Conservation (phyloP, 2,797 vertebrate species). For the Danio albolineatus region DNA sequence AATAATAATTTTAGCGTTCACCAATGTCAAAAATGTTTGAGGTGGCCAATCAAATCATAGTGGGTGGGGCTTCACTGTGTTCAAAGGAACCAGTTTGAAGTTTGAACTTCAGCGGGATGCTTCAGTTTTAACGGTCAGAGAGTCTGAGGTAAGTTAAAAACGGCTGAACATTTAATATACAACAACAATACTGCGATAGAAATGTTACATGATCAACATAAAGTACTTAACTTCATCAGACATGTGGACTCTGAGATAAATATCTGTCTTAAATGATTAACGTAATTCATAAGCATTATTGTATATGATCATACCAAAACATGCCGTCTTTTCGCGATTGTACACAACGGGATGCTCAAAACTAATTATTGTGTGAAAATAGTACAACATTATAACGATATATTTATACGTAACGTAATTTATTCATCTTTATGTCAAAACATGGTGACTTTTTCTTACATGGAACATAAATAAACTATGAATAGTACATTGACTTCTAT, state of each 20-base stretch:
- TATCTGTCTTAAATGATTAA: background rate
- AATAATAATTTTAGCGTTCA: background rate
- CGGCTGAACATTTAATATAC: background rate
- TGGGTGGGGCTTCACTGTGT: background rate
- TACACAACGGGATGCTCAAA: too few species aligned
- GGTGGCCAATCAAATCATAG: slow-evolving; percentile 2
- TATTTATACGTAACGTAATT: too few species aligned
- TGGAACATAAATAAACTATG: too few species aligned
- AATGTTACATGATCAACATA: background rate
- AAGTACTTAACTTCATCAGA: background rate
- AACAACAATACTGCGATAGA: background rate
- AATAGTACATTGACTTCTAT: too few species aligned
- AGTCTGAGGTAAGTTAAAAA: background rate
- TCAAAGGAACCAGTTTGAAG: background rate
- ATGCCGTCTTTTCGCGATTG: background rate
- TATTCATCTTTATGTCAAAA: too few species aligned
- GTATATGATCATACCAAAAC: background rate
- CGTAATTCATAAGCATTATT: background rate
- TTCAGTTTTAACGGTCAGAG: background rate
- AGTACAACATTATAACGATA: too few species aligned
- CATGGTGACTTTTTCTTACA: too few species aligned
- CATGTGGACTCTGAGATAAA: too few species aligned
- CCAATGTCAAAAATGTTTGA: background rate
- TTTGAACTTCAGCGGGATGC: too few species aligned
- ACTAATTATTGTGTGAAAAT: too few species aligned